Evolutionary conservation across 2,888 invertebrate genomes (phyloP).

Genomic region (Thereva unica): DNA sequence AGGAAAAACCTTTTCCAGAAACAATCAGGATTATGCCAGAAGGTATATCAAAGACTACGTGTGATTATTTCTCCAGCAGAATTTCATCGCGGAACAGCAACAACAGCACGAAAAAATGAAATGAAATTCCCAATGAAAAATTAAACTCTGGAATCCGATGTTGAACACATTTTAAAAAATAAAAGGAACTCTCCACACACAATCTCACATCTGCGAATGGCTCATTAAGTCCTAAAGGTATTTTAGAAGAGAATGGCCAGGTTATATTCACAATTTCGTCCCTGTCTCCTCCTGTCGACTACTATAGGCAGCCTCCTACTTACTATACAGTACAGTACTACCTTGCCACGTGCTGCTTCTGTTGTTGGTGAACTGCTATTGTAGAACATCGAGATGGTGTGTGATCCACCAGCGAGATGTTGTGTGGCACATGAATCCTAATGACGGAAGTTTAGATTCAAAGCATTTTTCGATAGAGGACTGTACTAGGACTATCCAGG

Average conservation of each 20-base stretch:
- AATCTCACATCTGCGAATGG: constrained; percentile 11
- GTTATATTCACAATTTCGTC: not conserved
- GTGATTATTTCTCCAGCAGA: too few species aligned
- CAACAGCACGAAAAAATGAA: not conserved
- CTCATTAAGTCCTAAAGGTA: constrained; percentile 13
- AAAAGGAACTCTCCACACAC: constrained; percentile 6
- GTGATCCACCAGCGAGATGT: constrained; percentile 19
- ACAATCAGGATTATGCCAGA: too few species aligned
- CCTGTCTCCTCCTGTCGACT: not conserved
- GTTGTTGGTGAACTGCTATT: too few species aligned
- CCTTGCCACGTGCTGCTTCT: too few species aligned
- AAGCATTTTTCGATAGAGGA: constrained; percentile 24
- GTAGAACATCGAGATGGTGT: not conserved
- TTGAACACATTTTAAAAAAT: not conserved
- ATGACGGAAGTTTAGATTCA: constrained; percentile 31
- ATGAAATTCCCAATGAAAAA: constrained; percentile 31
- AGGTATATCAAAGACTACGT: too few species aligned
- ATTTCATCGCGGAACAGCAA: too few species aligned
- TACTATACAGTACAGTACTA: too few species aligned
- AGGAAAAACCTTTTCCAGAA: too few species aligned
- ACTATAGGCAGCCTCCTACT: too few species aligned
- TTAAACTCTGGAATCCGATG: constrained; percentile 24
- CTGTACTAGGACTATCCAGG: not conserved
- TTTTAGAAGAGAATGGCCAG: not conserved
- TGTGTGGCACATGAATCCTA: constrained; percentile 28